Percentiles rank a stretch among this genome's conserved stretches.
Evolutionary conservation across 2,888 invertebrate species (phyloP).

Genomic region (Alitta virens): DNA sequence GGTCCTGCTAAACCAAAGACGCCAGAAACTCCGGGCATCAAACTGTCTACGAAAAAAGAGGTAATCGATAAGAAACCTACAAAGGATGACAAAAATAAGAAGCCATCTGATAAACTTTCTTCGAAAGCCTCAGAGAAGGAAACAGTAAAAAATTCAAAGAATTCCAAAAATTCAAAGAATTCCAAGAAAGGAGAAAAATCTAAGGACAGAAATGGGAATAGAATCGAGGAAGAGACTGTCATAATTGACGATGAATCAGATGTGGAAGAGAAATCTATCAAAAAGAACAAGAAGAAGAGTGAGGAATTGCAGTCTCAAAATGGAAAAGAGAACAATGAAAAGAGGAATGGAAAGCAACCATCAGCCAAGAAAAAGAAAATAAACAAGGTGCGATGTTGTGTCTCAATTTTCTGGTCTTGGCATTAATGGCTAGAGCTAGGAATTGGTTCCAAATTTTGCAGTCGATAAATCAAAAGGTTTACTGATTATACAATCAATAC

Average conservation of each 20-base stretch:
- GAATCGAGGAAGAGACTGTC: too few species aligned
- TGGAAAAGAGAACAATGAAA: too few species aligned
- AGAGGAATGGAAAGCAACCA: too few species aligned
- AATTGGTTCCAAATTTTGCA: too few species aligned
- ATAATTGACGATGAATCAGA: too few species aligned
- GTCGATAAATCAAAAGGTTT: too few species aligned
- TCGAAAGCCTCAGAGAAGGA: neutral
- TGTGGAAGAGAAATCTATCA: neutral
- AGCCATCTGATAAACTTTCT: neutral
- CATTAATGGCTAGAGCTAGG: too few species aligned
- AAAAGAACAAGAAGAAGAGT: neutral
- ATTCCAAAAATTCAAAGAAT: neutral
- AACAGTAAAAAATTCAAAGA: neutral
- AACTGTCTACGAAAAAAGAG: neutral
- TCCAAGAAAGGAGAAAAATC: neutral
- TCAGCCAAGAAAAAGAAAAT: too few species aligned
- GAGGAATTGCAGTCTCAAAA: neutral
- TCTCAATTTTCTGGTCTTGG: too few species aligned
- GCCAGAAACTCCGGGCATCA: neutral
- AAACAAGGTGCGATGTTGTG: too few species aligned
- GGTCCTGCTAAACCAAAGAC: constrained; percentile 1
- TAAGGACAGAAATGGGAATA: too few species aligned
- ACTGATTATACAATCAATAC: too few species aligned
- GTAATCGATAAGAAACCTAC: neutral
- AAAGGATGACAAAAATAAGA: constrained; percentile 1